phyloP scores from a whole-genome alignment of 1,140 invertebrate genomes.

The Micrasema longulum region DNA sequence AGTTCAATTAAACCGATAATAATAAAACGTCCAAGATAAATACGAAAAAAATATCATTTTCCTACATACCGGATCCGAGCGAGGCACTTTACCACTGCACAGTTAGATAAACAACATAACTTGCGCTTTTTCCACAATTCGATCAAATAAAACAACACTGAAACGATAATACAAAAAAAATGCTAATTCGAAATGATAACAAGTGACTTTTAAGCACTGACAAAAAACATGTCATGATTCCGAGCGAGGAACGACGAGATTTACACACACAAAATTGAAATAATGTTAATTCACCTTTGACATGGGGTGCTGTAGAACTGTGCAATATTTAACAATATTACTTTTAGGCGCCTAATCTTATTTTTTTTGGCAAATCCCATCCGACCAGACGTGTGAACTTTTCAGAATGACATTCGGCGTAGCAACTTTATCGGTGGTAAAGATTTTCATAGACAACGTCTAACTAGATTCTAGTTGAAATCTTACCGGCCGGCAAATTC shows the following conservation, averaged over 20 bases:
- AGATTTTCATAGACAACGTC: neutral
- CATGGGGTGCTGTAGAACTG: neutral
- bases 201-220: slow-evolving; percentile 7
- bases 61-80: neutral
- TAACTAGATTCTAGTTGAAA: neutral
- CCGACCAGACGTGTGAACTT: slow-evolving; percentile 20
- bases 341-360: neutral
- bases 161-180: slow-evolving; percentile 9
- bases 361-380: neutral
- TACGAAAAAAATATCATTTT: neutral
- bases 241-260: neutral
- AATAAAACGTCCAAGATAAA: neutral
- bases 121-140: neutral
- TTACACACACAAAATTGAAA: neutral
- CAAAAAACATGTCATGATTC: slow-evolving; percentile 22
- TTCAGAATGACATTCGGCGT: neutral
- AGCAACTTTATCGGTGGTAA: neutral
- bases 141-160: neutral
- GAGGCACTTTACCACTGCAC: neutral
- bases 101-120: slow-evolving; percentile 6
- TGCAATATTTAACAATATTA: neutral
- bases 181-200: slow-evolving; percentile 32
- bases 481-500: slow-evolving; percentile 2
- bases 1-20: neutral
- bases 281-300: slow-evolving; percentile 8